Evolutionary conservation across 2,113 vertebrate species (phyloP).

Genomic region (Tauraco erythrolophus): DNA sequence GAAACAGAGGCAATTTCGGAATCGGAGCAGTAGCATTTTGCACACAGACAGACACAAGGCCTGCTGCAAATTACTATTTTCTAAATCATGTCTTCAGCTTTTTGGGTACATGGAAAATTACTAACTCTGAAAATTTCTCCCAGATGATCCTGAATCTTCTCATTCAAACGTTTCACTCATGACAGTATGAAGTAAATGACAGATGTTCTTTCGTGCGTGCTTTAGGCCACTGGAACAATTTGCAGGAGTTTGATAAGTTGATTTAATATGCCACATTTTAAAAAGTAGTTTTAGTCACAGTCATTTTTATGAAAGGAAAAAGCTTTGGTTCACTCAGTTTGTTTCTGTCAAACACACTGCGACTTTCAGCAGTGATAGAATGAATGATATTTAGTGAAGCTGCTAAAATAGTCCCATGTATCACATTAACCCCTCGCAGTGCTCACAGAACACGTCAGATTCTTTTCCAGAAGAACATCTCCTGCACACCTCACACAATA

Average conservation of each 20-base stretch:
- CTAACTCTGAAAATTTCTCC: neutral
- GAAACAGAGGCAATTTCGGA: neutral
- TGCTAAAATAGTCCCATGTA: neutral
- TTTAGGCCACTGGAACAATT: neutral
- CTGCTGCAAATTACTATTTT: neutral
- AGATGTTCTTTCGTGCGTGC: accelerated
- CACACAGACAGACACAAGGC: neutral
- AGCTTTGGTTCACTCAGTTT: neutral
- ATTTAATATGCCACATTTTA: neutral
- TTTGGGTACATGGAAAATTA: neutral
- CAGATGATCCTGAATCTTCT: neutral
- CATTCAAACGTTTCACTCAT: neutral
- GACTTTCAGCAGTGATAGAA: neutral
- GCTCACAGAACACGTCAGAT: neutral
- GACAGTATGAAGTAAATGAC: neutral
- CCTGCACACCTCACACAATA: neutral
- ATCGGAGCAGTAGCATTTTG: neutral
- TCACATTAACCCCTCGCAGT: neutral
- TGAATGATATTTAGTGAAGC: neutral
- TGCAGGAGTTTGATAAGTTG: neutral
- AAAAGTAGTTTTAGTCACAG: neutral
- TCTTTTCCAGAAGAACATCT: neutral
- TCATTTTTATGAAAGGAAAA: neutral
- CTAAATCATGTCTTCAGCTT: neutral
- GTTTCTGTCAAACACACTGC: neutral